These are phyloP conservation scores for Crambe crambe DNA, from an alignment of 37 sponge, comb jelly and placozoan species.

Conservation along the genomic window DNA sequence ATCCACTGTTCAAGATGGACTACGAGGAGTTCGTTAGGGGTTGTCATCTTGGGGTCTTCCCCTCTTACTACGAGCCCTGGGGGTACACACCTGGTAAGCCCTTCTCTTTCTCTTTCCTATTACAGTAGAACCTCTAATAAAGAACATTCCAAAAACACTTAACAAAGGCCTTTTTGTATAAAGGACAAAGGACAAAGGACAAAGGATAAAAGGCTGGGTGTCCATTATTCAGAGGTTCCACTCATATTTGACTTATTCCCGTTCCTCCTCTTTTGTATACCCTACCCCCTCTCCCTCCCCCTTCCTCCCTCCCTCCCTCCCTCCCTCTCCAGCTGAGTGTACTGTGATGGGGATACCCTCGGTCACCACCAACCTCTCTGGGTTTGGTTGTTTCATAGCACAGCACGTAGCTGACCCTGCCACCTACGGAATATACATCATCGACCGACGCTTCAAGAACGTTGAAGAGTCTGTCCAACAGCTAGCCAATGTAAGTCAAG, in stretches of 20 bases:
- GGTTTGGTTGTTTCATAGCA: constrained; percentile 97
- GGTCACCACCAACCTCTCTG: constrained; percentile 97
- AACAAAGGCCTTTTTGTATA: no score
- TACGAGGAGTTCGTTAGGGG: constrained; percentile 98
- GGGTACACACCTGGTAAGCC: constrained; percentile 95
- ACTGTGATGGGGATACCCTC: constrained; percentile 99
- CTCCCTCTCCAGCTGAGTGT: constrained; percentile 82
- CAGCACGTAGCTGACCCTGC: constrained; percentile 91
- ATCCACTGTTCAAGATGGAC: constrained; percentile 94
- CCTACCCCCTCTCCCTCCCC: not conserved
- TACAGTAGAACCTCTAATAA: no score
- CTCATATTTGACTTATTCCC: not conserved
- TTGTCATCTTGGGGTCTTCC: constrained; percentile 98
- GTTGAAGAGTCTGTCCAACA: constrained; percentile 89
- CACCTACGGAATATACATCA: constrained; percentile 97
- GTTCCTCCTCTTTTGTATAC: not conserved
- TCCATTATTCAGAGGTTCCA: no score
- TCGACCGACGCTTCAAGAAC: constrained; percentile 85
- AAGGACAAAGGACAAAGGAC: no score
- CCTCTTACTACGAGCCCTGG: constrained; percentile 99
- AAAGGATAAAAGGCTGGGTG: no score
- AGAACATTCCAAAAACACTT: no score
- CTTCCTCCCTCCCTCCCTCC: not conserved
- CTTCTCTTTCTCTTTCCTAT: not conserved
- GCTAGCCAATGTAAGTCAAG: constrained; percentile 80